Base-by-base conservation (phyloP, 2,797 vertebrate species). In the Sternarchorhynchus goeldii region DNA sequence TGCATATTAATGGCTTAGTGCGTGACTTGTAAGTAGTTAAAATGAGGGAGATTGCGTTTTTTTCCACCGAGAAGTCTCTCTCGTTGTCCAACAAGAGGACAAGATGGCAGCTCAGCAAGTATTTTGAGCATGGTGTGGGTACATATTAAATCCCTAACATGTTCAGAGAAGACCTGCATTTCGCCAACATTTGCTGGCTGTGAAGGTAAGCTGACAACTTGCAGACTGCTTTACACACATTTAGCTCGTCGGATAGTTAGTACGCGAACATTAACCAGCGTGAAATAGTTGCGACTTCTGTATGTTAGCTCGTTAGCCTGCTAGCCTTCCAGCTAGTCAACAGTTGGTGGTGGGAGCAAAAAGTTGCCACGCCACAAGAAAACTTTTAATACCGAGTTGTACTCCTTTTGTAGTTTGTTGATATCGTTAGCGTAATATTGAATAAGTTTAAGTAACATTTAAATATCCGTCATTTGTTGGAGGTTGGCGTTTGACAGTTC, bases 41-140 rank as follows among this genome's bases (percentile, higher is more conserved):
- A 78, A 83, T 85, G 86, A 83, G 82, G 83, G 77, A 82, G 75
- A 73, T 71, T 76, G 63, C 78, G 73, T 75, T 70, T 82, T 78
- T 93, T 82, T 81, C 45, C 45, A 14, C 45, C 45, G 10, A 50
- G 45, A 14, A 50, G 45, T 50, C 77, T 70, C 77, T 81, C 82
- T 82, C 84, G 79, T 78, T 82, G 87, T 92, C 91, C 88, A 92
- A 88, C 59, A 68, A 76, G 90, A 87, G 92, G 90, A 93, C 94
- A 94, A 94, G 93, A 94, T 94, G 93, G 94, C 93, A 94, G 91
- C 89, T 85, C 79, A 59, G 76, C 81, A 66, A 82, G 81, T 83
- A 79, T 75, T 77, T 81, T 80, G 84, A 86, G 85, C 74, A 86
- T 86, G 86, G 83, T 85, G 82, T 78, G 85, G 86, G 85, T 77